Evolutionary conservation across 1,140 invertebrate species (phyloP), one percentile per base, ranked within the genome.

Genomic region (Trigoniulus corallinus): DNA sequence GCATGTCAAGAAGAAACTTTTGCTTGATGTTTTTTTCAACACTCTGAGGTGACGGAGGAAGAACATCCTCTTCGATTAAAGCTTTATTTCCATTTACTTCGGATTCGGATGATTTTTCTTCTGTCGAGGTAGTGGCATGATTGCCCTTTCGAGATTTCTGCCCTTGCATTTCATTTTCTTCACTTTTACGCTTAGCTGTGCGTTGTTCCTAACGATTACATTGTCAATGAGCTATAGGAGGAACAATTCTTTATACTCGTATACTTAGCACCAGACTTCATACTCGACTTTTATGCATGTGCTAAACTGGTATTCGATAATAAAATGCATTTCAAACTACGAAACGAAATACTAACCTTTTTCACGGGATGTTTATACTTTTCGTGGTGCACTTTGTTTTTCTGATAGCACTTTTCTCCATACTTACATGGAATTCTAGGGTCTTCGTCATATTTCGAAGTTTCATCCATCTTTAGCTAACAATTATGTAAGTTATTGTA

Each of bases 1-100:
- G 88, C 85, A 94, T 91, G 55, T 86, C 72, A 0, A 87, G 76
- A 26, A 89, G 64, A 65, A 91, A 89, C 58, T 82, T 76, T 53
- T 79, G 68, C 57, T 78, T 76, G 50, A 88, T 81, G 47, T 77
- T 64, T 52, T 68, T 61, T 1, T 61, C 53, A 47, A 54, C 39
- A 18, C 42, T 44, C 13, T 23, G 15, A 10, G 50, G 48, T 21
- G 55, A 54, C 23, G 47, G 55, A 48, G 44, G 26, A n/a, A 56
- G 34, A 39, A 51, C 51, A n/a, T 47, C 50, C 47, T 57, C 18
- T 34, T 49, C 45, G 22, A 22, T 15, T 25, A 18, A 23, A 52
- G 1, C 2, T 24, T 34, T 48, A 2, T 15, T 37, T 24, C 22
- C 18, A 12, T 15, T 1, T 1, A 48, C 45, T 23, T 1, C n/a